Conservation (phyloP, 2,888 invertebrate genomes). For the Tipula lateralis region DNA sequence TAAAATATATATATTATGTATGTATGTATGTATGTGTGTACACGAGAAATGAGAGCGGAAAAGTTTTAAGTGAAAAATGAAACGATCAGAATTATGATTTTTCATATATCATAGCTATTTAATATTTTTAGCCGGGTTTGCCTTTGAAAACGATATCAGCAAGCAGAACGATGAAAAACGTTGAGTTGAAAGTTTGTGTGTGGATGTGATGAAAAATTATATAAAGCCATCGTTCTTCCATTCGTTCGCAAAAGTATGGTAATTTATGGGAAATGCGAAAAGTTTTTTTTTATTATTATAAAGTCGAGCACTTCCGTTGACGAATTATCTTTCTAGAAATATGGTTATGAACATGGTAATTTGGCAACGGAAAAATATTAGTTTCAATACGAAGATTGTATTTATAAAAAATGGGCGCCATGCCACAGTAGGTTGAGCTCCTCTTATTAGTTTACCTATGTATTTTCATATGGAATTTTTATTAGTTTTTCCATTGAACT, state of each 20-base stretch:
- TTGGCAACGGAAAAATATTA: not conserved
- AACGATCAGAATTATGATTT: not conserved
- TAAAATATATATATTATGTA: not conserved
- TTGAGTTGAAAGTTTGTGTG: not conserved
- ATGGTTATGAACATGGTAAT: not conserved
- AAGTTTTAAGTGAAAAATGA: not conserved
- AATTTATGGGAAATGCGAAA: not conserved
- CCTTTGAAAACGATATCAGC: too few relatives aligned
- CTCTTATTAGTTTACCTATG: not conserved
- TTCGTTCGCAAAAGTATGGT: not conserved
- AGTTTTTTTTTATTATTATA: not conserved
- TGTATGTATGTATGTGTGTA: too few relatives aligned
- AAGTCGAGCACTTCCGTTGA: not conserved
- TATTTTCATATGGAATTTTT: not conserved
- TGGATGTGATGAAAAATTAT: not conserved
- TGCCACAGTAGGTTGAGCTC: not conserved
- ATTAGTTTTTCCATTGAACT: not conserved
- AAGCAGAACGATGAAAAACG: not conserved
- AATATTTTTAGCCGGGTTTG: too few relatives aligned
- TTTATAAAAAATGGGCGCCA: not conserved
- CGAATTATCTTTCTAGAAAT: not conserved
- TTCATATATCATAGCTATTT: not conserved
- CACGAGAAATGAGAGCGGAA: not conserved
- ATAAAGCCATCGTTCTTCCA: not conserved
- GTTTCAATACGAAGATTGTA: not conserved